Evolutionary conservation across 1,140 invertebrate species (phyloP).

Genomic region (Ephestia elutella): DNA sequence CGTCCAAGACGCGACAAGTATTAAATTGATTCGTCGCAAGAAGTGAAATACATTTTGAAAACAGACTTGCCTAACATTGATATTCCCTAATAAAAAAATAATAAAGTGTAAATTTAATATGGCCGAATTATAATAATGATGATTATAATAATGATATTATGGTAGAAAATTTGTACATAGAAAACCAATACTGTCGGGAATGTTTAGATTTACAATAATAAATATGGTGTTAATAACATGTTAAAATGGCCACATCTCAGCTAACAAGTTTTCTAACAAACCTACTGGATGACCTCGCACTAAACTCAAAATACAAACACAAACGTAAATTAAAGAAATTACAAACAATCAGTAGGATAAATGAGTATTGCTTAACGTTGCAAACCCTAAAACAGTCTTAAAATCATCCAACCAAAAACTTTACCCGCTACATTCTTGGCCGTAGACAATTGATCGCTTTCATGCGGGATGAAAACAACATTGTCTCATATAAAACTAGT

Average conservation of each 20-base stretch:
- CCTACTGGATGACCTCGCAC: slow-evolving; percentile 54
- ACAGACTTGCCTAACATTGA: too few species aligned
- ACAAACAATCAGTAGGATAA: slow-evolving; percentile 7
- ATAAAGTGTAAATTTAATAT: slow-evolving; percentile 11
- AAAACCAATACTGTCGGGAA: slow-evolving; percentile 48
- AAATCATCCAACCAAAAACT: slow-evolving; percentile 14
- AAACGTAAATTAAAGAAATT: slow-evolving; percentile 12
- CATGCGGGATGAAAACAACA: slow-evolving; percentile 54
- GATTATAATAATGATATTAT: slow-evolving; percentile 16
- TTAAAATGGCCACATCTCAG: slow-evolving; percentile 58
- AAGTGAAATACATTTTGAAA: too few species aligned
- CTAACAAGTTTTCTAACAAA: slow-evolving; percentile 62
- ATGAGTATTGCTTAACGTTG: slow-evolving; percentile 19
- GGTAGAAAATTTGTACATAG: slow-evolving; percentile 35
- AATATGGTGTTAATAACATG: slow-evolving; percentile 6
- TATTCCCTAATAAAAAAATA: background rate
- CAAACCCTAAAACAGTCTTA: slow-evolving; percentile 25
- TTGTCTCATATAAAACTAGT: slow-evolving; percentile 40
- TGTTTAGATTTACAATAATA: slow-evolving; percentile 31
- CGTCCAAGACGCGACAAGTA: too few species aligned
- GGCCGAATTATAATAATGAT: slow-evolving; percentile 14
- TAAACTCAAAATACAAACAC: slow-evolving; percentile 20
- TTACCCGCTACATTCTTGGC: background rate
- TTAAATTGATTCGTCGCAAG: too few species aligned
- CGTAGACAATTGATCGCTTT: slow-evolving; percentile 52